Base-by-base conservation (phyloP, 2,888 invertebrate genomes). In the Leptopterna dolabrata region DNA sequence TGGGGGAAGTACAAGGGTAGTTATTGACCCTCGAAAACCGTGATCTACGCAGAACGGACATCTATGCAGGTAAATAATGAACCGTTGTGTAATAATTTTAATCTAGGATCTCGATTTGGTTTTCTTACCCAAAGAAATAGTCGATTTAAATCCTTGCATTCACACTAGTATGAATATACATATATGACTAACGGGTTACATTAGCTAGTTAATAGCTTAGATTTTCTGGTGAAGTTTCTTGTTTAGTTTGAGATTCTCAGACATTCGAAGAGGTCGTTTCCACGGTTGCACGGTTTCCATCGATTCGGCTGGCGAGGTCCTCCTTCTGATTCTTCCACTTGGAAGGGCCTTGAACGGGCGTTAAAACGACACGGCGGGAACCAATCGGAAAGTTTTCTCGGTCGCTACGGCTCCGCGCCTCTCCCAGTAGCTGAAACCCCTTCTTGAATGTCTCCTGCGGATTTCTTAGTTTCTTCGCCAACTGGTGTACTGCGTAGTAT, bases 351-450 rank as follows among this genome's bases (percentile, higher is more conserved):
- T 63, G 63, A 63, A 63, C 63, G 63, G 24, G 63, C 63, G 63
- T 63, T 63, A 63, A 63, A 63, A 63, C 63, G 63, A 63, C 63
- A 63, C 63, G 63, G 24, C 63, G 63, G 63, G 63, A 63, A 63
- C 63, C 63, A 63, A 63, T 63, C 63, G 63, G 63, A 63, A 63
- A 63, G 24, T 63, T 63, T 63, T 24, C 63, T 63, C 24, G 63
- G 24, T 63, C 63, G 63, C 63, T 27, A 63, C 63, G 27, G 24
- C 63, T 63, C 63, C 27, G n/a, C 63, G 19, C 63, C 27, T 63
- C 24, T 63, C 63, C 63, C 27, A 13, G 27, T 63, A 11, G 24
- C 27, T 19, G 24, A 24, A 36, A 24, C 24, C 1, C 11, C 24
- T n/a, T 63, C 19, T 19, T 63, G 63, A 63, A 63, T 63, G 63